These are phyloP conservation scores for Scaptomyza graminum DNA, from an alignment of 1,140 invertebrate genomes.

Conservation along the genomic window DNA sequence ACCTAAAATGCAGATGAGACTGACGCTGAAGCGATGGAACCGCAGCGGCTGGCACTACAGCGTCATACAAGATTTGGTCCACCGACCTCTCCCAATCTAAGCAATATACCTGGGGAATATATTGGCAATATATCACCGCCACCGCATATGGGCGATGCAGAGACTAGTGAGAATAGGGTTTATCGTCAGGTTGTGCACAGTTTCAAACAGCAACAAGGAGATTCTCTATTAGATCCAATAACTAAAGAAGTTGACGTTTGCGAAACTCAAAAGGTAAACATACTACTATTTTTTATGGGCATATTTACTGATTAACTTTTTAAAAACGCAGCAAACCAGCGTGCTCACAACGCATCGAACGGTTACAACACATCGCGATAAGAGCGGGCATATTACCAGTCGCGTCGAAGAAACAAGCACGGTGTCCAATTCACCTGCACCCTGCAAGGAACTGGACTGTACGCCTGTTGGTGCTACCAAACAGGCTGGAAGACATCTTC, in stretches of 20 bases:
- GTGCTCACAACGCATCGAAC: conserved; percentile 17
- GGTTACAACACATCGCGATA: conserved; percentile 39
- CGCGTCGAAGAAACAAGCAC: conserved; percentile 46
- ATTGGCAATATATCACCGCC: conserved; percentile 26
- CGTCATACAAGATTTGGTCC: conserved; percentile 3
- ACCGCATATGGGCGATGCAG: background rate
- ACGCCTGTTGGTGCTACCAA: background rate
- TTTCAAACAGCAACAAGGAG: conserved; percentile 25
- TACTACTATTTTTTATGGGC: background rate
- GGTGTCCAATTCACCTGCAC: conserved; percentile 18
- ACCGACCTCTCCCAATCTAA: conserved; percentile 23
- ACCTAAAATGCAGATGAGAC: conserved; percentile 33
- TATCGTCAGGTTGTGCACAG: conserved; percentile 51
- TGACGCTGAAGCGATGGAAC: conserved; percentile 21
- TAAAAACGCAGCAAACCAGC: conserved; percentile 7
- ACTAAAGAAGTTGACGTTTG: background rate
- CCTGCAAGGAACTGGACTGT: background rate
- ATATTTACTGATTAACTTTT: background rate
- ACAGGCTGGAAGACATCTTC: conserved; percentile 8
- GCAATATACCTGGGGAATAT: conserved; percentile 27
- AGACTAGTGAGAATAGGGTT: conserved; percentile 25
- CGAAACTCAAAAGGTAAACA: conserved; percentile 14
- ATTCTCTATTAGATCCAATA: background rate
- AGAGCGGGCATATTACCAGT: conserved; percentile 47
- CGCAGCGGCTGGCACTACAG: conserved; percentile 23